A percentile compares a stretch with the other conserved stretches of the same genome.
Evolutionary conservation across 2,888 invertebrate species (phyloP).

Genomic region (Neria commutata): DNA sequence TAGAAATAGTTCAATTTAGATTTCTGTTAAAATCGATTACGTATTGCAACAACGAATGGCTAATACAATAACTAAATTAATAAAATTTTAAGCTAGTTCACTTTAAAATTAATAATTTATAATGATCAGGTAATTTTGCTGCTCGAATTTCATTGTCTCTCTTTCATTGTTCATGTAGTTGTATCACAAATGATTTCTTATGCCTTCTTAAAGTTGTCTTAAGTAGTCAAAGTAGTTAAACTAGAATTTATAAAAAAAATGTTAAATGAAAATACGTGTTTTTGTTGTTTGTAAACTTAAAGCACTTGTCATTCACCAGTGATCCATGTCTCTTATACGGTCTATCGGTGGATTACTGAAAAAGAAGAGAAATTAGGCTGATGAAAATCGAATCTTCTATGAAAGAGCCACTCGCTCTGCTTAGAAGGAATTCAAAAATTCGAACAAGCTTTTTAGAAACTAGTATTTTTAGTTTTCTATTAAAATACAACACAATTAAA

Average conservation of each 20-base stretch:
- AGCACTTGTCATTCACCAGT: slow-evolving; percentile 51
- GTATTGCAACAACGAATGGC: not conserved
- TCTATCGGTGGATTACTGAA: slow-evolving; percentile 60
- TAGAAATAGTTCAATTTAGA: slow-evolving; percentile 31
- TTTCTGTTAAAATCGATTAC: not conserved
- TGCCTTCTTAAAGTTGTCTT: slow-evolving; percentile 15
- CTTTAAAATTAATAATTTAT: slow-evolving; percentile 18
- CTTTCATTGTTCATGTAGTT: slow-evolving; percentile 38
- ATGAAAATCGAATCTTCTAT: not conserved
- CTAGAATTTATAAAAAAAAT: not conserved
- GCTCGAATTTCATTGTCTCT: slow-evolving; percentile 12
- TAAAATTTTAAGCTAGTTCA: too few species aligned
- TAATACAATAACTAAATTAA: not conserved
- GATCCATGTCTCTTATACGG: slow-evolving; percentile 58
- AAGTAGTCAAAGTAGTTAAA: not conserved
- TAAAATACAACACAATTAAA: too few species aligned
- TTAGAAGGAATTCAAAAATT: not conserved
- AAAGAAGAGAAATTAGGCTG: slow-evolving; percentile 5
- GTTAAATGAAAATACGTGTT: slow-evolving; percentile 14
- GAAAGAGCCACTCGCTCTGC: not conserved
- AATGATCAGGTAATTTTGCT: slow-evolving; percentile 30
- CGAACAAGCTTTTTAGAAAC: too few species aligned
- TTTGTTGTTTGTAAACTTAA: not conserved
- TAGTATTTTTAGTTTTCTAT: too few species aligned
- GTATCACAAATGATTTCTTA: slow-evolving; percentile 49